Evolutionary conservation across 2,113 vertebrate species (phyloP), one percentile per base, ranked within the genome.

Genomic region (Limanda limanda): DNA sequence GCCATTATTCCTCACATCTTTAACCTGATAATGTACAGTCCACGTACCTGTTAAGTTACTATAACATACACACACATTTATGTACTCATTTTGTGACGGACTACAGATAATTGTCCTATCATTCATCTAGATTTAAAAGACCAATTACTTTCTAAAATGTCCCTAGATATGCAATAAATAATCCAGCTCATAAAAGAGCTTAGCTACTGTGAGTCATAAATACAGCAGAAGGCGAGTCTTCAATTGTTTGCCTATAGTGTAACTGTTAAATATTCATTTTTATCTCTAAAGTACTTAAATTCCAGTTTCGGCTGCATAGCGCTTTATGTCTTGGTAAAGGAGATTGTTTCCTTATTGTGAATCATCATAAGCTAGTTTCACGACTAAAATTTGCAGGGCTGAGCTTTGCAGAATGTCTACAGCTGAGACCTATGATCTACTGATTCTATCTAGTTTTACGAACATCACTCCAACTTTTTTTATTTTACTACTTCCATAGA

Each of bases 141-240:
- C 27, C 27, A 86, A 82, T 80, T 62, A 73, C 27, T 70, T 83
- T 11, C 40, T 79, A 74, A 70, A 74, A 47, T 78, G 42, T 65
- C 72, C 55, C 31, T 79, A 81, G 68, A 68, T 65, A 64, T 86
- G 71, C 71, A 79, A 85, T 86, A 76, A 86, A 83, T 88, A 86
- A 76, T 70, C 18, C 31, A 71, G 69, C 67, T 76, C 65, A 51
- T 80, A 65, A 74, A 71, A 79, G 68, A 57, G 68, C 14, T 42
- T 21, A 27, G 27, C 58, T 77, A 76, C 25, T 54, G 27, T 58
- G 61, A 81, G 74, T 47, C 59, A 68, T 68, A 77, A 74, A 85
- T 71, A 74, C 67, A 82, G 71, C 59, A 63, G 55, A 76, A 35
- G 68, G 68, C 55, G 48, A 66, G 71, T 35, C 64, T 68, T 79